These are phyloP conservation scores for Whitmania pigra DNA, from an alignment of 1,140 invertebrate species.

Conservation along the genomic window DNA sequence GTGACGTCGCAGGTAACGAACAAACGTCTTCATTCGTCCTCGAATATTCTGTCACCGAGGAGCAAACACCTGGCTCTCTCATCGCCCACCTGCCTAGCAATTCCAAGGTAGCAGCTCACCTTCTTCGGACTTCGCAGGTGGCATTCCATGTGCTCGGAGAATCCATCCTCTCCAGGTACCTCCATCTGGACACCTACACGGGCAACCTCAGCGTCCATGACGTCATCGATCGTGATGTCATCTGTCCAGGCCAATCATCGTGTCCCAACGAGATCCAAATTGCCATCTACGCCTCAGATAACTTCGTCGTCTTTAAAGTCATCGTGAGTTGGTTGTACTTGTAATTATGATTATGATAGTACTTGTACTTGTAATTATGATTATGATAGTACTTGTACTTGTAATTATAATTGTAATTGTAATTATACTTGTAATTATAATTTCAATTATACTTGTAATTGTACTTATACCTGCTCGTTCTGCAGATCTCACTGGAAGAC, in stretches of 20 bases:
- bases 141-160: not conserved
- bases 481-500: constrained; percentile 16
- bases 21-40: not conserved
- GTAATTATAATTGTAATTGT: not conserved
- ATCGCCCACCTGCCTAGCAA: not conserved
- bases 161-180: too few relatives aligned
- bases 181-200: constrained; percentile 26
- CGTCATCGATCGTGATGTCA: constrained; percentile 21
- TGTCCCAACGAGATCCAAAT: constrained; percentile 18
- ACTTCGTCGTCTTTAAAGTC: constrained; percentile 21
- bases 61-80: not conserved
- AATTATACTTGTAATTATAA: too few relatives aligned
- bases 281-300: constrained; percentile 4
- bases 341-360: not conserved
- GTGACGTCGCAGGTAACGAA: too few relatives aligned
- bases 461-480: not conserved
- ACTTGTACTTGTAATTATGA: not conserved
- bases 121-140: not conserved
- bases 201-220: constrained; percentile 12
- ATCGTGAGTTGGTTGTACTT: not conserved
- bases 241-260: constrained; percentile 15
- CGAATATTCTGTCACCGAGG: not conserved
- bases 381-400: not conserved
- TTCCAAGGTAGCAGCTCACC: not conserved
- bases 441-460: too few relatives aligned